Evolutionary conservation across 2,888 invertebrate species (phyloP).

Genomic region (Netelia melanura): DNA sequence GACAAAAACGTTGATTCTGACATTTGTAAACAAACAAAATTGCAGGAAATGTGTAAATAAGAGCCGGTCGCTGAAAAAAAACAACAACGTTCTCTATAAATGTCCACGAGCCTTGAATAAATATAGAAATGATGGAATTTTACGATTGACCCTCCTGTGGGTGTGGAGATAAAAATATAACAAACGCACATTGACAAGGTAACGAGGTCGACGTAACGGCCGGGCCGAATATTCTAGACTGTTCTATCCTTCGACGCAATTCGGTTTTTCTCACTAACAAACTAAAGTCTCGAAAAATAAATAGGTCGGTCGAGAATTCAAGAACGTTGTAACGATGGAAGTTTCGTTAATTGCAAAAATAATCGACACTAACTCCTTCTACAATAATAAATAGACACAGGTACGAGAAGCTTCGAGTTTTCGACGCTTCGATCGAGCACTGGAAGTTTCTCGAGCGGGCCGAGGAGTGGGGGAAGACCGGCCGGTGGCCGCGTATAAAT

Average conservation of each 20-base stretch:
- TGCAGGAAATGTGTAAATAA: background rate
- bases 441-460: constrained; percentile 51
- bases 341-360: background rate
- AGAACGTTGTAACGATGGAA: background rate
- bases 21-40: background rate
- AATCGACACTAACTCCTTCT: background rate
- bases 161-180: background rate
- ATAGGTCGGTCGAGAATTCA: background rate
- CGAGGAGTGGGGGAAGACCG: constrained; percentile 8
- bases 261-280: background rate
- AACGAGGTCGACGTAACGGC: too few relatives aligned
- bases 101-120: constrained; percentile 2
- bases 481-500: constrained; percentile 62
- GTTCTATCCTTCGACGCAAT: background rate
- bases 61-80: background rate
- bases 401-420: background rate
- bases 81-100: background rate
- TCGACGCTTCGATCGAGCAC: constrained; percentile 7
- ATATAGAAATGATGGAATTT: constrained; percentile 10
- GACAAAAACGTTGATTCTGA: background rate
- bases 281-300: background rate
- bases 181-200: background rate
- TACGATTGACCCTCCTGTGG: background rate
- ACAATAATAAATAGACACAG: background rate
- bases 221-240: background rate